These are phyloP conservation scores for Papilio elwesi DNA, from an alignment of 2,888 invertebrate genomes.

Conservation along the genomic window DNA sequence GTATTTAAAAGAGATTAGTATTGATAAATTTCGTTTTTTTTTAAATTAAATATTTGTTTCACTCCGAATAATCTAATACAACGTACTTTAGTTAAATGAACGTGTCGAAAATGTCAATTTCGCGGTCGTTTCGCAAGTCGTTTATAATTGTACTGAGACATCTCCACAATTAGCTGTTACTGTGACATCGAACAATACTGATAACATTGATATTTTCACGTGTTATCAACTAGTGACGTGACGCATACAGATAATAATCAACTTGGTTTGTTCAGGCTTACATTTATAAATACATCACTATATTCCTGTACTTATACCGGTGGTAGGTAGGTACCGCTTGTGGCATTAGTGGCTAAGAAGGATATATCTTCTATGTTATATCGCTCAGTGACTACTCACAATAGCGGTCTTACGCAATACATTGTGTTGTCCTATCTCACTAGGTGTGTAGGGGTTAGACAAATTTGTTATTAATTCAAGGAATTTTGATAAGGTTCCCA, in stretches of 20 bases:
- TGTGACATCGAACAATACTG: conserved; percentile 50
- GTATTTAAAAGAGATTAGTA: conserved; percentile 3
- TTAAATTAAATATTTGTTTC: neutral
- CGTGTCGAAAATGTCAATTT: conserved; percentile 10
- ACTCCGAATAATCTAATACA: neutral
- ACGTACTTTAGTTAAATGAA: neutral
- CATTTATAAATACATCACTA: conserved; percentile 10
- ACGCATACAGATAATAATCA: conserved; percentile 30
- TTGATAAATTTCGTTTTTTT: neutral
- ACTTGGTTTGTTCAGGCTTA: neutral
- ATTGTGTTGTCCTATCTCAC: no score
- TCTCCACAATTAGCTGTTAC: conserved; percentile 47
- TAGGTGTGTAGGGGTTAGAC: no score
- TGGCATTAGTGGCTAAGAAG: no score
- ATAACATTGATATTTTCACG: conserved; percentile 49
- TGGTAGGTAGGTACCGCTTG: no score
- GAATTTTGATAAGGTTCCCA: no score
- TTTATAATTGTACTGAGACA: conserved; percentile 47
- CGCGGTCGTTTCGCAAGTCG: conserved; percentile 29
- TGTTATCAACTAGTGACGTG: conserved; percentile 32
- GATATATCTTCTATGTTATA: no score
- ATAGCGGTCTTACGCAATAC: no score
- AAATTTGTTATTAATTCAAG: no score
- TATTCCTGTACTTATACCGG: neutral
- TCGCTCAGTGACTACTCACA: no score